Percentiles rank a stretch among this genome's conserved stretches.
Conservation (phyloP, 2,888 invertebrate species). For the Alitta virens region DNA sequence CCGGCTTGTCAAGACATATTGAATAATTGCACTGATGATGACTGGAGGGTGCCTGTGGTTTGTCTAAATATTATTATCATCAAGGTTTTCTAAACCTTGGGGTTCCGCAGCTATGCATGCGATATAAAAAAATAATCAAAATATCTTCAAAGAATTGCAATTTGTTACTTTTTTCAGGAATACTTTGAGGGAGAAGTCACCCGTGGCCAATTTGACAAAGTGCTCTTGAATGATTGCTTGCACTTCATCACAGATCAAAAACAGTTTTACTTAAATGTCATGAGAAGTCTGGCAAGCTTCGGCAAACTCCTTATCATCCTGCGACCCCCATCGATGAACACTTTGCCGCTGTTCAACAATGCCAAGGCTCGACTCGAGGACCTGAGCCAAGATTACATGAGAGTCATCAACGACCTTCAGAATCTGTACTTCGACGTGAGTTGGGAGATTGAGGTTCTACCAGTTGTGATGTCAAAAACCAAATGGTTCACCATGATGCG, state of each 20-base stretch:
- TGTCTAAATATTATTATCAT: too few species aligned
- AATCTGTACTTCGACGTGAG: constrained; percentile 41
- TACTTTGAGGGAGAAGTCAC: constrained; percentile 22
- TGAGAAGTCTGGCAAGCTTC: constrained; percentile 35
- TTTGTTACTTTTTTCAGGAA: too few species aligned
- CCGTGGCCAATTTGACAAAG: constrained; percentile 38
- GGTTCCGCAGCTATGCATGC: too few species aligned
- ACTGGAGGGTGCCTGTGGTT: too few species aligned
- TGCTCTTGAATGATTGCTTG: constrained; percentile 47
- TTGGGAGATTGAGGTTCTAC: constrained; percentile 51
- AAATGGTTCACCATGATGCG: constrained; percentile 50
- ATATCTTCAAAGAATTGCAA: too few species aligned
- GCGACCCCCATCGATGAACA: constrained; percentile 42
- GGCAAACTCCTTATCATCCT: constrained; percentile 49
- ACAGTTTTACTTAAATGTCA: constrained; percentile 40
- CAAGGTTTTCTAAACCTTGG: too few species aligned
- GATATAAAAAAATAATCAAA: too few species aligned
- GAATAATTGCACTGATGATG: too few species aligned
- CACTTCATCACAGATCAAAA: constrained; percentile 43
- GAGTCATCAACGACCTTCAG: constrained; percentile 46
- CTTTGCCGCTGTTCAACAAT: constrained; percentile 46
- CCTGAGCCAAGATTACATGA: constrained; percentile 44
- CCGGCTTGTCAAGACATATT: constrained; percentile 13
- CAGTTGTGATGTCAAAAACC: constrained; percentile 42
- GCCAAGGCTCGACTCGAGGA: constrained; percentile 40